Conservation (phyloP, 1,140 invertebrate species). For the Drosophila kohkoa region DNA sequence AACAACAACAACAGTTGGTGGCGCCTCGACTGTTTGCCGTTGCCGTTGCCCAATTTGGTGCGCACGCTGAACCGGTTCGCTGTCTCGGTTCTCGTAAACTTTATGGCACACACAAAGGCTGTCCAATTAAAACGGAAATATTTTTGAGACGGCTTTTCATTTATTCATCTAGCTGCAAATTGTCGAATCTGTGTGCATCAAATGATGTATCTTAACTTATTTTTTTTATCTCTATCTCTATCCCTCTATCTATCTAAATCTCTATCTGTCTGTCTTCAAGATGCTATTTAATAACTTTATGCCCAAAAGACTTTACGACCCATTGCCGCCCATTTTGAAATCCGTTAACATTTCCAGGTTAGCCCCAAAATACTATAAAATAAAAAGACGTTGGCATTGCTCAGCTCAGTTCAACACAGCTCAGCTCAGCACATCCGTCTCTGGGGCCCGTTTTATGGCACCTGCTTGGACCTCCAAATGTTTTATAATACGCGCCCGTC, state of each 20-base stretch:
- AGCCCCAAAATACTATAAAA: not conserved
- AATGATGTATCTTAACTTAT: not conserved
- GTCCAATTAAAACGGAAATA: constrained; percentile 80
- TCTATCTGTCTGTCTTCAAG: constrained; percentile 6
- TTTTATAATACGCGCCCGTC: constrained; percentile 17
- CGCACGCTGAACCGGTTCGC: constrained; percentile 62
- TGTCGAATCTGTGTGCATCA: not conserved
- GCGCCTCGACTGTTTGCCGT: constrained; percentile 59
- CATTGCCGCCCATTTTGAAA: constrained; percentile 34
- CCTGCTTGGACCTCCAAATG: constrained; percentile 28
- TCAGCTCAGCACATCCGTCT: constrained; percentile 27
- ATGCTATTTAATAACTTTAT: constrained; percentile 55
- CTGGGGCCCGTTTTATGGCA: constrained; percentile 31
- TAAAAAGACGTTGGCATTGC: no score
- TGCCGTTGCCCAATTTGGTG: constrained; percentile 71
- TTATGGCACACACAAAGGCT: constrained; percentile 55
- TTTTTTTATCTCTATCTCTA: not conserved
- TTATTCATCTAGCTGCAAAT: constrained; percentile 13
- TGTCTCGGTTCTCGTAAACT: constrained; percentile 38
- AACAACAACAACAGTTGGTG: constrained; percentile 39
- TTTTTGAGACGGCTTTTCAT: constrained; percentile 48
- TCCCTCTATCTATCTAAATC: constrained; percentile 6
- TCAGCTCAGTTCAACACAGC: no score
- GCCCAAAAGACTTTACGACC: constrained; percentile 27
- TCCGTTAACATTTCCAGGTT: constrained; percentile 34